Conservation (phyloP, 2,888 invertebrate species). For the Pandemis corylana region DNA sequence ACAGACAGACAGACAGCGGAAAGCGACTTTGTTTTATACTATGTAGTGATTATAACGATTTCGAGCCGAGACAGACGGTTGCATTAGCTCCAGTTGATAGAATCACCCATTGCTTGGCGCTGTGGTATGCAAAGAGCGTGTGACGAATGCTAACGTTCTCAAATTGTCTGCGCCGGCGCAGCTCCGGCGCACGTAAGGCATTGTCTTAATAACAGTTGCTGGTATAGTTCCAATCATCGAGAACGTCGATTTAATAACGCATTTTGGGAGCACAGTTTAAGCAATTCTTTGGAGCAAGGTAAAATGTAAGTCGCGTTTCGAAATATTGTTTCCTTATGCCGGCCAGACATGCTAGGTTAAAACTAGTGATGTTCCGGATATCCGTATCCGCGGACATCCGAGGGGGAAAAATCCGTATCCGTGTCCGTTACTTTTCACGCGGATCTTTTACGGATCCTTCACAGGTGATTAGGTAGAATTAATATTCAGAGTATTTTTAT, state of each 20-base stretch:
- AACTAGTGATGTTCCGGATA: no score
- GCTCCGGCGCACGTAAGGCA: not conserved
- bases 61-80: not conserved
- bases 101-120: constrained; percentile 4
- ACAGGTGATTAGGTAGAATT: no score
- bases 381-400: no score
- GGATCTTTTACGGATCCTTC: no score
- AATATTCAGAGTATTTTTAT: no score
- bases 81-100: not conserved
- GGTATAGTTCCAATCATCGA: not conserved
- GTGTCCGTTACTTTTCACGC: no score
- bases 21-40: not conserved
- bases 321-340: no score
- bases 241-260: not conserved
- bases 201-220: not conserved
- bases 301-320: not conserved
- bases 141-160: constrained; percentile 54
- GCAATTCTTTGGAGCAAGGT: not conserved
- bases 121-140: constrained; percentile 44
- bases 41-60: not conserved
- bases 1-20: no score
- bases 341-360: no score
- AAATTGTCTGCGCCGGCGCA: constrained; percentile 45
- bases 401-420: no score
- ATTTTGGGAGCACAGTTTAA: not conserved